These are phyloP conservation scores for Gryllus longicercus DNA, from an alignment of 2,888 invertebrate species.

Conservation along the genomic window DNA sequence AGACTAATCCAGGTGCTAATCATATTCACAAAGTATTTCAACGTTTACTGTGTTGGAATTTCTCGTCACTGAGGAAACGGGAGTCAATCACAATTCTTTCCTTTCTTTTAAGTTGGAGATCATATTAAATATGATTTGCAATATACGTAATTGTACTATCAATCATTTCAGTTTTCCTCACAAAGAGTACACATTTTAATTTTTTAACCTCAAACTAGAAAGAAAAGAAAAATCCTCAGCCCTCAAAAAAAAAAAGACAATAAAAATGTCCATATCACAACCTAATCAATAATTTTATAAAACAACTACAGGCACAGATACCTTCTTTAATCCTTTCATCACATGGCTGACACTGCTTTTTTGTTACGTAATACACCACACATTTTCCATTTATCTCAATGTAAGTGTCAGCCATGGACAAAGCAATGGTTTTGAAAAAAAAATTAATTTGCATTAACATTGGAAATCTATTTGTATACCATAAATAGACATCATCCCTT, in stretches of 20 bases:
- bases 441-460: not conserved
- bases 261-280: not conserved
- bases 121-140: too few relatives aligned
- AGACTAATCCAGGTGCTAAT: not conserved
- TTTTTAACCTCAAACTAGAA: not conserved
- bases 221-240: not conserved
- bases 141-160: too few relatives aligned
- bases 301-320: not conserved
- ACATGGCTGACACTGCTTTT: not conserved
- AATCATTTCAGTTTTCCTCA: too few relatives aligned
- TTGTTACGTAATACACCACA: not conserved
- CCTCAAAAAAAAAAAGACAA: not conserved
- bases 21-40: not conserved
- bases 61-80: not conserved
- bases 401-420: not conserved
- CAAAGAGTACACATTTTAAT: too few relatives aligned
- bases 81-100: not conserved
- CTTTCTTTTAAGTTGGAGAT: not conserved
- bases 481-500: constrained; percentile 20
- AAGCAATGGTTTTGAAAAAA: not conserved
- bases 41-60: not conserved
- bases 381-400: not conserved
- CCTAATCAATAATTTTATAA: not conserved
- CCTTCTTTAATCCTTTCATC: not conserved
- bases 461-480: constrained; percentile 12